These are phyloP conservation scores for Clivina fossor DNA, from an alignment of 2,888 invertebrate species.

Conservation along the genomic window DNA sequence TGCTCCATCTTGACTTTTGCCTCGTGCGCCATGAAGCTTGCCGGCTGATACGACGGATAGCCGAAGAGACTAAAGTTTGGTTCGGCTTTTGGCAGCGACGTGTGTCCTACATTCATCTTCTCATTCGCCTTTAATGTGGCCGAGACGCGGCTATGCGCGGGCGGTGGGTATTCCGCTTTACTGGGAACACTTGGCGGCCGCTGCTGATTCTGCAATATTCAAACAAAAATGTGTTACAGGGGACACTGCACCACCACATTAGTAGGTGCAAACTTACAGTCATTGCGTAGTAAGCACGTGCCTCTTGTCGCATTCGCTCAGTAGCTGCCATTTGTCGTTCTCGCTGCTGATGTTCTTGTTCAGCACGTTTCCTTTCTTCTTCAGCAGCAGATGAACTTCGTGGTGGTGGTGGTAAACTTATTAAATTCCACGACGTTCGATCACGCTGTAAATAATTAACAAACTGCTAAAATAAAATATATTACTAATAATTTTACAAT, in stretches of 20 bases:
- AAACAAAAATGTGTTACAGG: slow-evolving; percentile 4
- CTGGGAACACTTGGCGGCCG: slow-evolving; percentile 50
- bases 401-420: slow-evolving; percentile 47
- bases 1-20: slow-evolving; percentile 63
- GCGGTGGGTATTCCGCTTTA: slow-evolving; percentile 55
- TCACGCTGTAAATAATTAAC: slow-evolving; percentile 36
- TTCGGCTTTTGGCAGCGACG: slow-evolving; percentile 57
- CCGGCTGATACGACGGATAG: slow-evolving; percentile 61
- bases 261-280: slow-evolving; percentile 37
- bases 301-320: slow-evolving; percentile 43
- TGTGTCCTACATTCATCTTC: slow-evolving; percentile 45
- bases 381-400: slow-evolving; percentile 45
- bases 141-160: slow-evolving; percentile 51
- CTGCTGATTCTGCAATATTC: slow-evolving; percentile 41
- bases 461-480: slow-evolving; percentile 29
- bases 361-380: slow-evolving; percentile 50
- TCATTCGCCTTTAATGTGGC: slow-evolving; percentile 46
- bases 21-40: slow-evolving; percentile 56
- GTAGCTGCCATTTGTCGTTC: slow-evolving; percentile 47
- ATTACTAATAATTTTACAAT: background rate
- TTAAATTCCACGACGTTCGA: slow-evolving; percentile 45
- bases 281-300: slow-evolving; percentile 45
- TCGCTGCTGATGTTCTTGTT: slow-evolving; percentile 51
- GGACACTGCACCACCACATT: background rate
- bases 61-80: slow-evolving; percentile 69